Conservation (phyloP, 2,888 invertebrate species). For the Lepas anatifera region DNA sequence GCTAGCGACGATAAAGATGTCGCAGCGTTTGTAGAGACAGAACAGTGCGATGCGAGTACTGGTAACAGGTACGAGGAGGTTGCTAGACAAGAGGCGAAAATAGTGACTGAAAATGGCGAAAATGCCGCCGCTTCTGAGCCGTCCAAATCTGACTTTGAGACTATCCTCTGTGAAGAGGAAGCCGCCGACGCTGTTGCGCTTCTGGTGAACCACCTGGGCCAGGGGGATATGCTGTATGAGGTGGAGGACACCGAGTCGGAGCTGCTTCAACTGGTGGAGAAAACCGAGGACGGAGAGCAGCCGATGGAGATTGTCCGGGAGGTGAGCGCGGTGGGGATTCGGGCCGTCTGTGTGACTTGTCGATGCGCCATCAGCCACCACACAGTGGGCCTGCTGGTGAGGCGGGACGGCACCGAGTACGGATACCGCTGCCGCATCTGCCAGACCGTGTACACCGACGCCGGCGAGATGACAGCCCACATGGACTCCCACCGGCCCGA, state of each 20-base stretch:
- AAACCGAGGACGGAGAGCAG: neutral
- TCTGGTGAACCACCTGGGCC: neutral
- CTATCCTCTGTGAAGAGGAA: neutral
- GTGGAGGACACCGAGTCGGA: neutral
- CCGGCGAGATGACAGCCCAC: neutral
- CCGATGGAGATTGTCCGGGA: neutral
- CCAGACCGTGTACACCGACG: neutral
- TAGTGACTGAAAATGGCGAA: too few relatives aligned
- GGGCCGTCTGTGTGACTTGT: neutral
- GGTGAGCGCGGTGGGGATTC: neutral
- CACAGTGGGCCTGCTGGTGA: constrained; percentile 7
- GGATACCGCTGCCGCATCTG: neutral
- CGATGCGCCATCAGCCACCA: neutral
- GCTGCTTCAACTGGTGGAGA: neutral
- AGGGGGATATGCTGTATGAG: neutral
- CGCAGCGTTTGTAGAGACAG: too few relatives aligned
- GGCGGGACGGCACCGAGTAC: neutral
- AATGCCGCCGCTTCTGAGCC: too few relatives aligned
- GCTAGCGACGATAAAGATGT: too few relatives aligned
- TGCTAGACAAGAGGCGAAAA: too few relatives aligned
- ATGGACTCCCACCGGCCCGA: neutral
- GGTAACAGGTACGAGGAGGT: too few relatives aligned
- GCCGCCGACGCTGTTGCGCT: neutral
- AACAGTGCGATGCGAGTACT: too few relatives aligned
- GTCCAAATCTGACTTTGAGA: too few relatives aligned